Evolutionary conservation across 2,888 invertebrate species (phyloP).

Genomic region (Phanerotoma sp.): DNA sequence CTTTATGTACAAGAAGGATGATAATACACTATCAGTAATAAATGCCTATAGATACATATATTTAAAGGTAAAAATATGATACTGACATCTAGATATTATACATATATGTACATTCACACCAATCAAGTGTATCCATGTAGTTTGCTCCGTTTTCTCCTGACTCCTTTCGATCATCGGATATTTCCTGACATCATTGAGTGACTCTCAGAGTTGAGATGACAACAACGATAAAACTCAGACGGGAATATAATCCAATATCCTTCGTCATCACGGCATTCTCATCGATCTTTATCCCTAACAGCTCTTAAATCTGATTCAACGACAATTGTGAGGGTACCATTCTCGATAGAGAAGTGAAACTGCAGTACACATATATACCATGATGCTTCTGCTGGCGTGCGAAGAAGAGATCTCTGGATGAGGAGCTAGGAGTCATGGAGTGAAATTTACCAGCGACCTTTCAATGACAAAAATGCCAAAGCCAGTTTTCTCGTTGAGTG

Average conservation of each 20-base stretch:
- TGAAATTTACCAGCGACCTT: constrained; percentile 57
- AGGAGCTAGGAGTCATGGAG: constrained; percentile 38
- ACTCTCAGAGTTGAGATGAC: background rate
- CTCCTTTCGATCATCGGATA: background rate
- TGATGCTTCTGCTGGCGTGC: constrained; percentile 19
- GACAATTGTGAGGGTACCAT: constrained; percentile 5
- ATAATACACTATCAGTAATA: background rate
- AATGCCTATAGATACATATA: too few relatives aligned
- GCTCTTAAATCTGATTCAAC: constrained; percentile 4
- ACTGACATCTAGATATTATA: too few relatives aligned
- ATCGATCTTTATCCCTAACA: constrained; percentile 12
- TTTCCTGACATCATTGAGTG: too few relatives aligned
- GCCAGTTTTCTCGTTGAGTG: constrained; percentile 44
- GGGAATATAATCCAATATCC: background rate
- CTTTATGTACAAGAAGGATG: too few relatives aligned
- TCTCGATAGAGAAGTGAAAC: constrained; percentile 22
- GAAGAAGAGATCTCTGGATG: constrained; percentile 21
- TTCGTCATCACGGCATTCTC: constrained; percentile 11
- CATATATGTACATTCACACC: constrained; percentile 4
- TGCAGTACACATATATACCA: constrained; percentile 12
- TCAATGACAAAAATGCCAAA: constrained; percentile 38
- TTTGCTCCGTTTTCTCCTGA: background rate
- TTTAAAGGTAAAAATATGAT: background rate
- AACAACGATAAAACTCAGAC: background rate
- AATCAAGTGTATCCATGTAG: constrained; percentile 2